A percentile compares a stretch with the other conserved stretches of the same genome.
These are phyloP conservation scores for Lucifuga dentata DNA, from an alignment of 2,113 vertebrate genomes.

Conservation along the genomic window DNA sequence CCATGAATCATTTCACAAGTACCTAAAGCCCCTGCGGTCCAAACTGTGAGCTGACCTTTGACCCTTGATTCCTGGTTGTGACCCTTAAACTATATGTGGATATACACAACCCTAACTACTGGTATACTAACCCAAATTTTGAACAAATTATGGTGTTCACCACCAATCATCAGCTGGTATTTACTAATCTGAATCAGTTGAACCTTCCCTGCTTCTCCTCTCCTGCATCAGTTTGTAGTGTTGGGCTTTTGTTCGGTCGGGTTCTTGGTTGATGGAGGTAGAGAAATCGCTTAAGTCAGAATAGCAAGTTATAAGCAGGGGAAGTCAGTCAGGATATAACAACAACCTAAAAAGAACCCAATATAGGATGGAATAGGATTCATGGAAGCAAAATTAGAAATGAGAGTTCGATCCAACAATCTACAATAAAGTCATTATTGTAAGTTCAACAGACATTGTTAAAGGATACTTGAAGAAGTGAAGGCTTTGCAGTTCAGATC, in stretches of 20 bases:
- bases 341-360: neutral
- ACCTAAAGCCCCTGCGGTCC: slow-evolving; percentile 93
- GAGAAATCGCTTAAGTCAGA: too few relatives aligned
- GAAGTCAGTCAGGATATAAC: too few relatives aligned
- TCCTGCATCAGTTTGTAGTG: neutral
- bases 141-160: slow-evolving; percentile 5
- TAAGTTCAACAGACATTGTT: neutral
- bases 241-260: neutral
- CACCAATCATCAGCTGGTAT: neutral
- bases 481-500: neutral
- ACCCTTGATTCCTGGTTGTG: neutral
- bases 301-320: too few relatives aligned
- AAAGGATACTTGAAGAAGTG: neutral
- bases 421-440: too few relatives aligned
- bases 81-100: neutral
- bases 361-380: neutral
- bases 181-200: slow-evolving; percentile 7
- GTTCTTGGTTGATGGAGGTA: neutral
- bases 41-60: slow-evolving; percentile 86
- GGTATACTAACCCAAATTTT: neutral
- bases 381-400: neutral
- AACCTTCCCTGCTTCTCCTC: neutral
- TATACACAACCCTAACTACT: neutral
- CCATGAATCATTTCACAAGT: slow-evolving; percentile 92
- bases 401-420: neutral